Base-by-base conservation (phyloP, 2,888 invertebrate species). In the Himalopsyche anomala region DNA sequence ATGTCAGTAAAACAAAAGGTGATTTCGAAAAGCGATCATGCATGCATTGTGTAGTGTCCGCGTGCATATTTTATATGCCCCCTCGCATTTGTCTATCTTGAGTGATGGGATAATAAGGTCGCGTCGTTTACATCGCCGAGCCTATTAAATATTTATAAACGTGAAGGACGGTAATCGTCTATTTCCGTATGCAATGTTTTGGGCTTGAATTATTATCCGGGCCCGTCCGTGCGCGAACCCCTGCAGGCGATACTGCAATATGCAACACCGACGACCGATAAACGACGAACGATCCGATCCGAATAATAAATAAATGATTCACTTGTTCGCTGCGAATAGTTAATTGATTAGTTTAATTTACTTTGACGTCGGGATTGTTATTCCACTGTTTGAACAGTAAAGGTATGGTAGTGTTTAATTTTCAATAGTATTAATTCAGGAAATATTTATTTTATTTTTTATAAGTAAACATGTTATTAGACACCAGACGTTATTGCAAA, bases 21-120 rank as follows among this genome's bases (percentile, higher is more conserved):
- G 74, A 4, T 38, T 74, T 74, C 28, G 36, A 74, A 74, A 74
- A 74, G 19, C 74, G 38, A 74, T 74, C 74, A 42, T 80, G 80
- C 80, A n/a, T 51, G 11, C 80, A n/a, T 15, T 19, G 80, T 28
- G 42, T n/a, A 42, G 80, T 15, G 80, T 80, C 80, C 80, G 45
- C 40, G 8, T 80, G 42, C 80, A 80, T 80, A 45, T 80, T 42
- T 74, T 62, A 38, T 38, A 1, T 38, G 83, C 83, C 83, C 81
- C 82, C 82, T 45, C 38, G 38, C 82, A 55, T 55, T 82, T 82
- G 56, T 82, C 74, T 40, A 74, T 82, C 38, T 54, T 83, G 11
- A 86, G 81, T 86, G 86, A 84, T 81, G 74, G 45, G 80, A 45
- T 81, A 85, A 87, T 87, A 82, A 87, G 83, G 80, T 17, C 82